A percentile compares a stretch with the other conserved stretches of the same genome.
These are phyloP conservation scores for Dione vanillae DNA, from an alignment of 2,888 invertebrate species.

Conservation along the genomic window DNA sequence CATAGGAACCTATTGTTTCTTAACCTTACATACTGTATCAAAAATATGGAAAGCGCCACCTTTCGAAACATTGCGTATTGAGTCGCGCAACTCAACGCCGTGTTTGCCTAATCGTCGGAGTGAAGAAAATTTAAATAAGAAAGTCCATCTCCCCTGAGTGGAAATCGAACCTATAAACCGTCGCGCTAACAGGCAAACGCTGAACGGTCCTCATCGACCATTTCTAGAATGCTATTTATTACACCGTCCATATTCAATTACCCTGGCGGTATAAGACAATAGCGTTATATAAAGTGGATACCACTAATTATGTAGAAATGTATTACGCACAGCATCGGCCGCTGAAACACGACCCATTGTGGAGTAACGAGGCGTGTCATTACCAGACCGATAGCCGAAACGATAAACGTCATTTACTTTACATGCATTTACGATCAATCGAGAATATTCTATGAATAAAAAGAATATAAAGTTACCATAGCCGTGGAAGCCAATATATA, in stretches of 20 bases:
- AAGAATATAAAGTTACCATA: no score
- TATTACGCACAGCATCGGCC: conserved; percentile 27
- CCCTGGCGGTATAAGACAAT: conserved; percentile 3
- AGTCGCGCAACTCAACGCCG: no score
- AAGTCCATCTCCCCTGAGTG: no score
- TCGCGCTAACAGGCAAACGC: no score
- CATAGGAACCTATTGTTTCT: no score
- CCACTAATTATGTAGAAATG: conserved; percentile 23
- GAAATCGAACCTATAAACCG: no score
- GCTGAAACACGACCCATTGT: conserved; percentile 21
- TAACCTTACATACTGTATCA: no score
- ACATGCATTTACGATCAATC: conserved; percentile 4
- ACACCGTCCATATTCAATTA: conserved; percentile 6
- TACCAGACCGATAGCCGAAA: conserved; percentile 26
- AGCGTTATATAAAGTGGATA: background rate
- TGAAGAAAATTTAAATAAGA: no score
- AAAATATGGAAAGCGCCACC: no score
- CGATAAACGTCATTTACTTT: conserved; percentile 4
- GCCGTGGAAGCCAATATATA: no score
- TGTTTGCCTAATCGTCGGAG: no score
- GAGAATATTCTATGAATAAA: conserved; percentile 21
- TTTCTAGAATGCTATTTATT: background rate
- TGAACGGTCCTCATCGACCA: background rate
- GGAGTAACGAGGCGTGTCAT: conserved; percentile 36
- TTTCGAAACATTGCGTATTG: no score